Evolutionary conservation across 2,888 invertebrate genomes (phyloP), one percentile per base, ranked within the genome.

Genomic region (Tupiocoris notatus): DNA sequence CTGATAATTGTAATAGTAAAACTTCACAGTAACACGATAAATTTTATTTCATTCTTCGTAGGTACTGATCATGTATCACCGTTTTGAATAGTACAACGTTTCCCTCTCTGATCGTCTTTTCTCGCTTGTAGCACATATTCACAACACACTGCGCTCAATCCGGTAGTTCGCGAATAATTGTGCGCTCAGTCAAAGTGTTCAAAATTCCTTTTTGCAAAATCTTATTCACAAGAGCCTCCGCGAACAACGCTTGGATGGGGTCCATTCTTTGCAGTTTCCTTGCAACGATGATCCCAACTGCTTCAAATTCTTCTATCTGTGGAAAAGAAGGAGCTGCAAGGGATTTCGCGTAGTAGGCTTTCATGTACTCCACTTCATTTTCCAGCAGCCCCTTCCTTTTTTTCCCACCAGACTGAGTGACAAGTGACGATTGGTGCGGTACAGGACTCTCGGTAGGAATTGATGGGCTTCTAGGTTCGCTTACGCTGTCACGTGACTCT

Each of bases 261-360:
- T 20, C 59, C 75, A 75, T 75, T 61, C 67, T 75, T 0, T 24
- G 25, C 59, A 75, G 61, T 59, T 75, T 75, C 56, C 24, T 75
- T 17, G 66, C 6, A 17, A 75, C 39, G 57, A 67, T 75, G 9
- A 75, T 75, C 18, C 75, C 75, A 22, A 75, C 75, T 21, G 67
- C 75, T 25, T 75, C 75, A 75, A 58, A 75, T 1, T 75, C 75
- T 6, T 59, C 59, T 24, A 75, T 25, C n/a, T n/a, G n/a, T 9
- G 20, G 22, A 59, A 23, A 22, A 9, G 16, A 59, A 9, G 18
- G 58, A 39, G 66, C 9, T 54, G 25, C 54, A 20, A 75, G 56
- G 2, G 75, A 22, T 9, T 57, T 59, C 20, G 62, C 59, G 22
- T 66, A 75, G 21, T 66, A 22, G n/a, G n/a, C n/a, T 17, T 22